A percentile compares a stretch with the other conserved stretches of the same genome.
Conservation (phyloP, 2,888 invertebrate species). For the Electrophaes corylata region DNA sequence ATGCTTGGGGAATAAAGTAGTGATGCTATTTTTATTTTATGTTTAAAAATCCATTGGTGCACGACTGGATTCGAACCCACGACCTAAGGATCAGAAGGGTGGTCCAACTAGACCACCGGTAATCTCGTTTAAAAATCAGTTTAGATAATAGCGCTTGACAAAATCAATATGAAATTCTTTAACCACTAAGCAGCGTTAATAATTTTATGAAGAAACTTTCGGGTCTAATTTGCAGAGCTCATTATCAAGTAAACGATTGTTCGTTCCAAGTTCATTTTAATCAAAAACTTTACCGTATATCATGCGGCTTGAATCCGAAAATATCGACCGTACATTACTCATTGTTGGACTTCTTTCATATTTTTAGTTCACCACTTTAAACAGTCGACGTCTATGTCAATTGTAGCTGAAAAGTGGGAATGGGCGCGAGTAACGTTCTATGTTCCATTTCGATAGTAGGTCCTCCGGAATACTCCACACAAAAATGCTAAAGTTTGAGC, state of each 20-base stretch:
- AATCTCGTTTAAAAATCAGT: too few relatives aligned
- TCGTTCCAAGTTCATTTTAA: conserved; percentile 17
- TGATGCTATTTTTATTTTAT: too few relatives aligned
- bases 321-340: conserved; percentile 7
- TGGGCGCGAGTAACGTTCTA: conserved; percentile 40
- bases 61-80: too few relatives aligned
- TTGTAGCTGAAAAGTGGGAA: conserved; percentile 37
- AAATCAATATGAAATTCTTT: conserved; percentile 9
- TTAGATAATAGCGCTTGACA: conserved; percentile 5
- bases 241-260: conserved; percentile 23
- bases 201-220: conserved; percentile 24
- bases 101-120: too few relatives aligned
- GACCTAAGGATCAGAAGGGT: too few relatives aligned
- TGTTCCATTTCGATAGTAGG: conserved; percentile 42
- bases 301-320: conserved; percentile 9
- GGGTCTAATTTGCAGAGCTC: conserved; percentile 19
- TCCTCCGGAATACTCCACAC: conserved; percentile 41
- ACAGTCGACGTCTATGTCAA: conserved; percentile 23
- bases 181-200: conserved; percentile 21
- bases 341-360: conserved; percentile 11
- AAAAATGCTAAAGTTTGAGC: conserved; percentile 48
- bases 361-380: conserved; percentile 10
- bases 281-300: conserved; percentile 15
- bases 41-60: too few relatives aligned
- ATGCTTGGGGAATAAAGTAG: too few relatives aligned